Evolutionary conservation across 2,888 invertebrate genomes (phyloP).

Genomic region (Oasisia sp.): DNA sequence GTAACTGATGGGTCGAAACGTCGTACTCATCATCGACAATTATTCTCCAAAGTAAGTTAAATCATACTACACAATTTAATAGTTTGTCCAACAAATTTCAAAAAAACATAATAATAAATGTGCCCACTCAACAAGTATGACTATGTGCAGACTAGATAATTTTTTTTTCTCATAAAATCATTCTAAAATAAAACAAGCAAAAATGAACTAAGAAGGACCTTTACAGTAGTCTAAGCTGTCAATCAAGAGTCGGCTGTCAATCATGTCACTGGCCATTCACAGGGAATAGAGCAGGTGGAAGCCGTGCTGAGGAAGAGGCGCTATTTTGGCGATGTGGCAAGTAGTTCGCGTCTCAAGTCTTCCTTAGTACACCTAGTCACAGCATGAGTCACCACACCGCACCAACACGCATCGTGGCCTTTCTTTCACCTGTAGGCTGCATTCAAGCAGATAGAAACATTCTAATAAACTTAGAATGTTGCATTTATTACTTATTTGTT

Average conservation of each 20-base stretch:
- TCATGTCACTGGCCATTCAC: slow-evolving; percentile 7
- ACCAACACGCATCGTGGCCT: slow-evolving; percentile 7
- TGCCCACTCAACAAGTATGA: too few species aligned
- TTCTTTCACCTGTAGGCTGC: not conserved
- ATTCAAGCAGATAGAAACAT: not conserved
- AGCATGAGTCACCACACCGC: not conserved
- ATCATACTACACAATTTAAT: too few species aligned
- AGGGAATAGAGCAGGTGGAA: slow-evolving; percentile 25
- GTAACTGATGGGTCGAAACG: too few species aligned
- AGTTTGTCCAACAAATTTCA: too few species aligned
- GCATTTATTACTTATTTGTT: not conserved
- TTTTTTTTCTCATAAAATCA: too few species aligned
- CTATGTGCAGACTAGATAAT: too few species aligned
- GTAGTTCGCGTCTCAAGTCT: not conserved
- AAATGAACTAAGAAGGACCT: too few species aligned
- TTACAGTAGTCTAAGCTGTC: not conserved
- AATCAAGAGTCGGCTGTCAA: not conserved
- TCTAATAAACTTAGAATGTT: not conserved
- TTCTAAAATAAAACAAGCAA: too few species aligned
- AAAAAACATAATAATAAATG: too few species aligned
- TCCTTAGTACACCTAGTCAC: not conserved
- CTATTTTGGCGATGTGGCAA: slow-evolving; percentile 21
- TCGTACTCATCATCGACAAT: too few species aligned
- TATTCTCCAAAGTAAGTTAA: too few species aligned
- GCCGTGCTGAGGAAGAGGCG: slow-evolving; percentile 14